phyloP scores from a whole-genome alignment of 1,140 invertebrate species.

The Trinorchestia longiramus region DNA sequence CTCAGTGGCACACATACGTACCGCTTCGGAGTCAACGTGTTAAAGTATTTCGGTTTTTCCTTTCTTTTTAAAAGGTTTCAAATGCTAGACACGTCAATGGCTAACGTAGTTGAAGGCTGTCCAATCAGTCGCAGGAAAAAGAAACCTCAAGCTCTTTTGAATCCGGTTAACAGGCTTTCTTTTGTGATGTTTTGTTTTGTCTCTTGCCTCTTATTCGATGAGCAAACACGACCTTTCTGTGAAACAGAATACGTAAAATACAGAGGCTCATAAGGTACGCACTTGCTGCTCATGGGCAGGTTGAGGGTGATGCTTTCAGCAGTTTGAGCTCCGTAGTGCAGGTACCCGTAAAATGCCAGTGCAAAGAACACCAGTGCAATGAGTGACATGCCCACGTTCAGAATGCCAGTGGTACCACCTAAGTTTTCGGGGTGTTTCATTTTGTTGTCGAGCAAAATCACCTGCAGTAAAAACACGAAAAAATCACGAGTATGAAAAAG shows the following conservation, averaged over 20 bases:
- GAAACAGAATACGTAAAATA: not conserved
- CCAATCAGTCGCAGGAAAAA: not conserved
- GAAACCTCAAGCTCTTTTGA: not conserved
- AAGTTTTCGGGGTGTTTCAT: slow-evolving; percentile 41
- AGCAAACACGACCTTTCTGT: not conserved
- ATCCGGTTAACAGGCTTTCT: not conserved
- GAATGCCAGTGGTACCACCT: slow-evolving; percentile 32
- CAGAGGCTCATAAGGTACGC: not conserved
- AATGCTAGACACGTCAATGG: not conserved
- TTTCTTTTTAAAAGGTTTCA: not conserved
- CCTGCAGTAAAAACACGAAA: not conserved
- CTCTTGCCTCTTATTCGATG: not conserved
- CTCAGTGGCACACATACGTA: too few species aligned
- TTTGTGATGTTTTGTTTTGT: not conserved
- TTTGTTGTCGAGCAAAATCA: slow-evolving; percentile 41
- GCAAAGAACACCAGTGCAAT: slow-evolving; percentile 26
- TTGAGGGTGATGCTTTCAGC: slow-evolving; percentile 31
- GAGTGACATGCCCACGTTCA: slow-evolving; percentile 21
- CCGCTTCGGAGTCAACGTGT: too few species aligned
- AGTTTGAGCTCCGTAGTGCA: not conserved
- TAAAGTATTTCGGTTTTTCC: not conserved
- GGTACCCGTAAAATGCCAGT: slow-evolving; percentile 27
- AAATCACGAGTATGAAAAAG: not conserved
- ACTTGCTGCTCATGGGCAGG: slow-evolving; percentile 24
- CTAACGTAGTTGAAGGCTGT: not conserved